These are phyloP conservation scores for Brienomyrus longianalis DNA, from an alignment of 2,113 vertebrate genomes.

Conservation along the genomic window DNA sequence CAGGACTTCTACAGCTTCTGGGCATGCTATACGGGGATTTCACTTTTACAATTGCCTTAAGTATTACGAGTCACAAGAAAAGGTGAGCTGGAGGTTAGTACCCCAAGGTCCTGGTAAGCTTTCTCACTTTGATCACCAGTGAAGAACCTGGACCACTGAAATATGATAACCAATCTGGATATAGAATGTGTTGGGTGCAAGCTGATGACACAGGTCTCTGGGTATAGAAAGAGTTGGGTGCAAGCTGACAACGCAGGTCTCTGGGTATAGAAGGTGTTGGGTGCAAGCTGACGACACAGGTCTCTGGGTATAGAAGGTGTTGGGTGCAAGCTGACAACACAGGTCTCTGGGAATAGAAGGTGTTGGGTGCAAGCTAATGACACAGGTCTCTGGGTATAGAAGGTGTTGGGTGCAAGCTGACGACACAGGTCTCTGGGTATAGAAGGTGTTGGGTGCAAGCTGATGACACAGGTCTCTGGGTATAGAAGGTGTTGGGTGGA, in stretches of 20 bases:
- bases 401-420: constrained; percentile 65
- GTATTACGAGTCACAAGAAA: constrained; percentile 58
- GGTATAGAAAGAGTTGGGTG: constrained; percentile 50
- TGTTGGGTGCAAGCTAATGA: constrained; percentile 67
- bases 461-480: constrained; percentile 74
- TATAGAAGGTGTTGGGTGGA: constrained; percentile 51
- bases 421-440: constrained; percentile 68
- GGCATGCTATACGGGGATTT: not conserved
- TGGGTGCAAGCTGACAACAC: constrained; percentile 74
- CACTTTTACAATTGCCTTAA: constrained; percentile 58
- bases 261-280: constrained; percentile 45
- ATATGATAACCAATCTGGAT: constrained; percentile 31
- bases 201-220: constrained; percentile 77
- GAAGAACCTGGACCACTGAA: constrained; percentile 36
- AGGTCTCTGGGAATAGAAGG: constrained; percentile 52
- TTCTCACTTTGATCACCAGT: constrained; percentile 46
- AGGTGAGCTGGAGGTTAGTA: constrained; percentile 54
- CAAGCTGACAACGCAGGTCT: constrained; percentile 78
- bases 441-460: constrained; percentile 57
- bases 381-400: constrained; percentile 62
- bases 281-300: constrained; percentile 76
- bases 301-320: constrained; percentile 49
- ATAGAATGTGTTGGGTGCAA: constrained; percentile 52
- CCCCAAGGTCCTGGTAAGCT: constrained; percentile 54
- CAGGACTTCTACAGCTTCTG: not conserved